Evolutionary conservation across 2,797 vertebrate species (phyloP), one percentile per base, ranked within the genome.

Genomic region (Falco concolor): DNA sequence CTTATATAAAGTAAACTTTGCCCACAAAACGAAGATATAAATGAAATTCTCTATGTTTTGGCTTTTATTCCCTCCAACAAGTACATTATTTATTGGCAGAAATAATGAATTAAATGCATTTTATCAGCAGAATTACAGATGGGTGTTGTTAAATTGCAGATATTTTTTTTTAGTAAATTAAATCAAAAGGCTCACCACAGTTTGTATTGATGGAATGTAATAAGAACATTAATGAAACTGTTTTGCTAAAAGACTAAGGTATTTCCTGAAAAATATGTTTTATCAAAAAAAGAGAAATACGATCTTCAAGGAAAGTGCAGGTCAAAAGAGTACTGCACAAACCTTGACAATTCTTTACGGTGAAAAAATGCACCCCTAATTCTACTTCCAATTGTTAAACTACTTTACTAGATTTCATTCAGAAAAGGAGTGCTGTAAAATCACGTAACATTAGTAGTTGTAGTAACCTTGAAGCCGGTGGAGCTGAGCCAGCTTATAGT

Each of bases 151-250:
- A 65, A 87, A 92, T 86, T 76, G 54, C 63, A 54, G 21, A 40
- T 20, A 4, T 30, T 5, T 38, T 38, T 38, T 38, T 38, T 82
- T 65, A 84, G 65, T 40, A 89, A 89, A 73, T 89, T 80, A 90
- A 84, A 89, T 95, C 84, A 67, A 78, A 82, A 32, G 44, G 20
- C 61, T 87, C 50, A 13, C 70, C 20, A 19, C 89, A 32, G 3
- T 82, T 95, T 73, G 50, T 87, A 87, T 85, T 49, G 64, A 91
- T 52, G 72, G 50, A 77, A 90, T 77, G 64, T 52, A 81, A 30
- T 77, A 88, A 61, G 65, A 83, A 84, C 53, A 78, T 96, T 75
- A 95, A 96, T 92, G 92, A 94, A 96, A 90, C 65, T 68, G 73
- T 38, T 80, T 91, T 96, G 72, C 80, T 93, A 93, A 77, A 23